Base-by-base conservation (phyloP, 2,888 invertebrate species). In the Pocota personata region DNA sequence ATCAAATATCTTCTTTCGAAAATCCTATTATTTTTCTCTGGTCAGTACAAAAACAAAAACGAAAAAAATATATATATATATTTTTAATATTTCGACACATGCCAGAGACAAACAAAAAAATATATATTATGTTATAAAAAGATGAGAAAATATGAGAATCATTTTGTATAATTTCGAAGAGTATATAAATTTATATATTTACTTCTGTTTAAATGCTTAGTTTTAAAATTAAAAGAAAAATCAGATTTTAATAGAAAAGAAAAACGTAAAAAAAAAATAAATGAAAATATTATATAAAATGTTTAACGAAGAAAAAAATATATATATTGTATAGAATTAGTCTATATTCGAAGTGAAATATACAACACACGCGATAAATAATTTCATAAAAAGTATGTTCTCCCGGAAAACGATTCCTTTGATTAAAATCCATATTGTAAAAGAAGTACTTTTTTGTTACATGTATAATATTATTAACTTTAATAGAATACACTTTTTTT, bases 31-130 rank as follows among this genome's bases (percentile, higher is more conserved):
- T 64, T 58, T 80, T 30, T 77, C 86, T 86, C 86, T 86, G 86
- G 86, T 82, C 76, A 86, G 86, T 86, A 86, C 86, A 86, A 86
- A 86, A 79, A 69, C 1, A 57, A 55, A 19, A 73, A 72, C 14
- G 5, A 46, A 57, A 71, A 64, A 71, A 43, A 40, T n/a, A n/a
- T 60, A 72, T 55, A 75, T 67, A 84, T 86, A 82, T 86, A 86
- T 86, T 86, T 86, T 86, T 86, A 72, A 86, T 86, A 86, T 86
- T 86, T 86, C 86, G 86, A 86, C 76, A 73, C 76, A 72, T 21
- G 86, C 82, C 82, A 86, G 82, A 82, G 82, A 69, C 40, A 76
- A 86, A 69, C 48, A 77, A 76, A 71, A 72, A n/a, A 46, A 57
- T 19, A 62, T 8, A 77, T 4, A 67, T 62, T 10, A 30, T n/a